phyloP scores from a whole-genome alignment of 2,888 invertebrate genomes.

The Calliopum simillimum region DNA sequence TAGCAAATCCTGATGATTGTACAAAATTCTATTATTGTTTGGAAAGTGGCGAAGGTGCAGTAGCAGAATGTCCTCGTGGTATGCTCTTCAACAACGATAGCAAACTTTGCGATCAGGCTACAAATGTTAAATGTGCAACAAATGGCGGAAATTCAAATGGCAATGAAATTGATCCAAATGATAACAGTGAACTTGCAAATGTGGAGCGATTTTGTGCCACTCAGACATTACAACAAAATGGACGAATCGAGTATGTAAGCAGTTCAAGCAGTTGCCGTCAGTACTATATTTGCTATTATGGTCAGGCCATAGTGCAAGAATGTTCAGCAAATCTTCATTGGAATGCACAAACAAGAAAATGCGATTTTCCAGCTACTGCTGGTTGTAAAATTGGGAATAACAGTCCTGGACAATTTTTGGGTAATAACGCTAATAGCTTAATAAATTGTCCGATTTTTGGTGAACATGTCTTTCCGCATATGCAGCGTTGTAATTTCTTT shows the following conservation, averaged over 20 bases:
- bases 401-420: neutral
- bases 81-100: conserved; percentile 63
- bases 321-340: conserved; percentile 62
- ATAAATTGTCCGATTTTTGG: conserved; percentile 59
- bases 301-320: conserved; percentile 59
- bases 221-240: conserved; percentile 43
- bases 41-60: conserved; percentile 54
- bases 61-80: conserved; percentile 60
- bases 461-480: conserved; percentile 62
- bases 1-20: conserved; percentile 58
- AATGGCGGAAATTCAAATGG: conserved; percentile 12
- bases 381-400: conserved; percentile 51
- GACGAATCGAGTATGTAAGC: conserved; percentile 53
- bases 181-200: conserved; percentile 46
- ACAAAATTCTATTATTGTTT: conserved; percentile 60
- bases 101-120: conserved; percentile 59
- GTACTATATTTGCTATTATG: conserved; percentile 65
- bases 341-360: conserved; percentile 60
- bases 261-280: conserved; percentile 57
- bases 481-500: conserved; percentile 62
- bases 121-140: conserved; percentile 53
- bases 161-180: conserved; percentile 35
- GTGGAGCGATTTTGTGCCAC: conserved; percentile 51
- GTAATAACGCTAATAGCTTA: conserved; percentile 37
- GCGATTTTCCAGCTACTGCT: conserved; percentile 60